Conservation (phyloP, 1,140 invertebrate genomes). For the Coboldia fuscipes region DNA sequence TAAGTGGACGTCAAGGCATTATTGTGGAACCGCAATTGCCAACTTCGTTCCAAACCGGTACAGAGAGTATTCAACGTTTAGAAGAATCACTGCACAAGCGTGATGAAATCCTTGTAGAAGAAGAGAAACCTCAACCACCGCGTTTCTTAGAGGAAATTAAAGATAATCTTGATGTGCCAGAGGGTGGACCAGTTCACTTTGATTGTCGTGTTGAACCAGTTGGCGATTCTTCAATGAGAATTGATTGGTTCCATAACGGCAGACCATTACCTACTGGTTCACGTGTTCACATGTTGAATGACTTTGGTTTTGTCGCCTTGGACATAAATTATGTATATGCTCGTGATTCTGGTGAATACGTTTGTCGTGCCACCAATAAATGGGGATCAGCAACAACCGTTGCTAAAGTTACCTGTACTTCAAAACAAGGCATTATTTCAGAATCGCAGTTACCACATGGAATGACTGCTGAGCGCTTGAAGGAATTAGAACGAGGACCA, state of each 20-base stretch:
- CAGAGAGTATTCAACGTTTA: constrained; percentile 72
- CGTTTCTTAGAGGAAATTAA: constrained; percentile 67
- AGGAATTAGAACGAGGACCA: constrained; percentile 74
- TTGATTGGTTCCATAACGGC: constrained; percentile 89
- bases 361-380: constrained; percentile 66
- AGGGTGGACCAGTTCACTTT: constrained; percentile 75
- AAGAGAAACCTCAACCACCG: constrained; percentile 69
- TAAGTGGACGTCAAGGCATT: constrained; percentile 67
- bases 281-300: constrained; percentile 74
- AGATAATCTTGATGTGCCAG: constrained; percentile 59
- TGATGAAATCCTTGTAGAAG: constrained; percentile 58
- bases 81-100: constrained; percentile 75
- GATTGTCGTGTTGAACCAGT: constrained; percentile 77
- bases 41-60: constrained; percentile 62
- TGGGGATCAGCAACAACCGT: constrained; percentile 67
- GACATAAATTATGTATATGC: constrained; percentile 73
- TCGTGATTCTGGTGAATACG: constrained; percentile 67
- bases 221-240: constrained; percentile 66
- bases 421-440: constrained; percentile 72
- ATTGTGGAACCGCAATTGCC: constrained; percentile 79
- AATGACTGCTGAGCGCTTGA: constrained; percentile 79
- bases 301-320: constrained; percentile 79
- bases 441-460: constrained; percentile 83
- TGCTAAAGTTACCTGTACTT: constrained; percentile 60
- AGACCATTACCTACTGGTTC: constrained; percentile 71